Conservation (phyloP, 2,113 vertebrate genomes). For the Ranitomeya variabilis region DNA sequence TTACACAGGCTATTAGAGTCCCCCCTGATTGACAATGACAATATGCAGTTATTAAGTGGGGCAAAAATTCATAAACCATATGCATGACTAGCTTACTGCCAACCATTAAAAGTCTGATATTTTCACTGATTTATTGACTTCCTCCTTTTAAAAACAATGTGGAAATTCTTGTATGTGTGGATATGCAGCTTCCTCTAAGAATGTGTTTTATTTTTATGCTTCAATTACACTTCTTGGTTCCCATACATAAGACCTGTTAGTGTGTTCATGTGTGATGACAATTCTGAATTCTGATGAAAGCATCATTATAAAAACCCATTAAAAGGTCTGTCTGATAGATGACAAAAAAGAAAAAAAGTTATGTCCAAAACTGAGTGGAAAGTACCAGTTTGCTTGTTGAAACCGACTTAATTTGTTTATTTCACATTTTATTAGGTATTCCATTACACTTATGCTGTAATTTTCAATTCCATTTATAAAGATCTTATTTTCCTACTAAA, state of each 20-base stretch:
- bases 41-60: no score
- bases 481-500: neutral
- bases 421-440: neutral
- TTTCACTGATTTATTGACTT: neutral
- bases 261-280: slow-evolving; percentile 14
- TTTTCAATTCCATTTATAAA: neutral
- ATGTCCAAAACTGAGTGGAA: neutral
- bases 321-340: neutral
- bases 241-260: neutral
- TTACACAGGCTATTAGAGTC: no score
- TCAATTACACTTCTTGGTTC: neutral
- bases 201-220: slow-evolving; percentile 16
- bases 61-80: neutral
- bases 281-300: neutral
- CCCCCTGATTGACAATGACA: no score
- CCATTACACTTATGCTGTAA: neutral
- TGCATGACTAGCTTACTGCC: neutral
- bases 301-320: neutral
- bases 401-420: neutral
- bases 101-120: neutral
- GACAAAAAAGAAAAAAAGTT: neutral
- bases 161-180: slow-evolving; percentile 1
- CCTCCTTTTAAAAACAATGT: neutral
- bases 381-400: neutral
- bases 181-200: neutral